Evolutionary conservation across 2,888 invertebrate species (phyloP).

Genomic region (Tenthredo amoena): DNA sequence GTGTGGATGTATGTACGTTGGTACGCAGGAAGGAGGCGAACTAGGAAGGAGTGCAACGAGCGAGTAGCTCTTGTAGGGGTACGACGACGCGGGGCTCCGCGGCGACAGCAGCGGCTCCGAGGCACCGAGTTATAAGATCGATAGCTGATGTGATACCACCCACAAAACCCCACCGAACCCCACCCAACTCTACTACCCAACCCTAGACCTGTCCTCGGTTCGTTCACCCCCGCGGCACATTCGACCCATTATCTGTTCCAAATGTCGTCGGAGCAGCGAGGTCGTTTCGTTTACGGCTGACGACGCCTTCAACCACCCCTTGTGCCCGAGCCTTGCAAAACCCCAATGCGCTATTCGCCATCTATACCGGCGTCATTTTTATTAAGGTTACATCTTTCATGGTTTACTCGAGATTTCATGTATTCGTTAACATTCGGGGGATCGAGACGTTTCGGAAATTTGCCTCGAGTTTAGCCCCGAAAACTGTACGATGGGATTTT

Average conservation of each 20-base stretch:
- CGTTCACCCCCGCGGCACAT: conserved; percentile 78
- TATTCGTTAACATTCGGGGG: not conserved
- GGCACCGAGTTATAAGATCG: conserved; percentile 76
- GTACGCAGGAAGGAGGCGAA: not conserved
- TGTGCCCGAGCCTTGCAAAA: conserved; percentile 40
- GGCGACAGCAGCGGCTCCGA: conserved; percentile 59
- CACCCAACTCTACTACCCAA: conserved; percentile 66
- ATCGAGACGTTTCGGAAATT: not conserved
- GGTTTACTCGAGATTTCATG: not conserved
- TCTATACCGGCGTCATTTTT: not conserved
- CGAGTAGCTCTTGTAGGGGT: conserved; percentile 45
- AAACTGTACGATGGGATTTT: not conserved
- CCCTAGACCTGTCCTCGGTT: conserved; percentile 74
- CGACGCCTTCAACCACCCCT: conserved; percentile 46
- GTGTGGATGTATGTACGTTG: not conserved
- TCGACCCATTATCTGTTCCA: conserved; percentile 78
- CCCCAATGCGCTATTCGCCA: conserved; percentile 36
- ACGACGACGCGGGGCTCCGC: conserved; percentile 42
- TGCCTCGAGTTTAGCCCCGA: not conserved
- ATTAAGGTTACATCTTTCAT: not conserved
- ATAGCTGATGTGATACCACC: conserved; percentile 78
- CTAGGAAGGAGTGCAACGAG: conserved; percentile 9
- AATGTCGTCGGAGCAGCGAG: conserved; percentile 75
- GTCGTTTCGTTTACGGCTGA: conserved; percentile 76
- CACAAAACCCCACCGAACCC: conserved; percentile 66